phyloP scores from a whole-genome alignment of 2,888 invertebrate species.

The Sceliomorpha sp. region DNA sequence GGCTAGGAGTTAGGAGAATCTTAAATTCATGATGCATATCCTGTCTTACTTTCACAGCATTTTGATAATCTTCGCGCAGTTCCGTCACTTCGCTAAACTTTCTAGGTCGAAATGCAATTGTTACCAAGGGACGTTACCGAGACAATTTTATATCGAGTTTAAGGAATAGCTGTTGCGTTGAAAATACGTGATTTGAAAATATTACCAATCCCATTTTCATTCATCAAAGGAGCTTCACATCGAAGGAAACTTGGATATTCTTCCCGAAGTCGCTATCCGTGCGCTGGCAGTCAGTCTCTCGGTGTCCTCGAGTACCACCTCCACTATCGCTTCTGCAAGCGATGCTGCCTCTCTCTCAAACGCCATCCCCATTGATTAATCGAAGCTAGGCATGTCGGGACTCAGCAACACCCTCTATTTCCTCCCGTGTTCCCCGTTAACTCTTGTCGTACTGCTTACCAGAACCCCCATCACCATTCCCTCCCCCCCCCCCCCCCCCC shows the following conservation, averaged over 20 bases:
- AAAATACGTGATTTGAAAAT: too few relatives aligned
- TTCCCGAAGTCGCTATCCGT: slow-evolving; percentile 56
- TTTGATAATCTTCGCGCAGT: slow-evolving; percentile 19
- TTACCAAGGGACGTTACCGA: too few relatives aligned
- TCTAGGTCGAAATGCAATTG: slow-evolving; percentile 7
- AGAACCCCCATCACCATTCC: slow-evolving; percentile 51
- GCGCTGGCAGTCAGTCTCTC: slow-evolving; percentile 62
- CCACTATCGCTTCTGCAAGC: slow-evolving; percentile 62
- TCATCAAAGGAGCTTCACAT: slow-evolving; percentile 69
- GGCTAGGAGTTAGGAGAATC: slow-evolving; percentile 54
- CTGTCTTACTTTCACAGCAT: slow-evolving; percentile 22
- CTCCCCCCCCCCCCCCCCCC: slow-evolving; percentile 46
- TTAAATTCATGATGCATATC: slow-evolving; percentile 53
- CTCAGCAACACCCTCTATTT: slow-evolving; percentile 76
- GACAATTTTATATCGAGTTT: too few relatives aligned
- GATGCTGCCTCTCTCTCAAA: slow-evolving; percentile 65
- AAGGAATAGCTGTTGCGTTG: too few relatives aligned
- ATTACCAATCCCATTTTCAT: too few relatives aligned
- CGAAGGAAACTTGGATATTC: too few relatives aligned
- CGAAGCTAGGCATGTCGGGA: slow-evolving; percentile 75
- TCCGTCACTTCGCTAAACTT: slow-evolving; percentile 17
- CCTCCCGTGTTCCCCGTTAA: slow-evolving; percentile 66
- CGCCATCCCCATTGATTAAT: slow-evolving; percentile 77
- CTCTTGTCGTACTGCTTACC: slow-evolving; percentile 55
- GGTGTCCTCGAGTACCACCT: slow-evolving; percentile 63